phyloP scores from a whole-genome alignment of 2,888 invertebrate species.

The Plagiodera versicolora region DNA sequence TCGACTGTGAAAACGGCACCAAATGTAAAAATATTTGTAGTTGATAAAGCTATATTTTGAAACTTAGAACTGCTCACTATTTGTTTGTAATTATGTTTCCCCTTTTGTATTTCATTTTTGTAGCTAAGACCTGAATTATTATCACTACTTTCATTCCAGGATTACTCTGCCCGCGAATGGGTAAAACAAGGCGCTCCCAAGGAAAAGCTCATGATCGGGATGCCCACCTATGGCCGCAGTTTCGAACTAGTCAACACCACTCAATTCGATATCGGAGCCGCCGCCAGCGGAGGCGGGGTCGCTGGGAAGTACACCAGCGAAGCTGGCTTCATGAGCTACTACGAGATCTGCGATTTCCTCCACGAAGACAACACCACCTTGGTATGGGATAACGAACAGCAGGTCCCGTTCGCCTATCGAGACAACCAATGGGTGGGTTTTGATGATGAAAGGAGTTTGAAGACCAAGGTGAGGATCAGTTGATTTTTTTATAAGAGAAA shows the following conservation, averaged over 20 bases:
- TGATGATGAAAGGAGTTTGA: conserved; percentile 88
- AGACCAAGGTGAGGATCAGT: conserved; percentile 79
- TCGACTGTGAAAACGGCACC: no score
- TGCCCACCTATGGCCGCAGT: conserved; percentile 92
- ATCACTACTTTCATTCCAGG: conserved; percentile 55
- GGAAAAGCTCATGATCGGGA: conserved; percentile 91
- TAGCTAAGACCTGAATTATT: no score
- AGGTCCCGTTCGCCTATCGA: conserved; percentile 92
- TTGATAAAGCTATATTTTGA: no score
- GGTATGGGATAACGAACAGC: conserved; percentile 95
- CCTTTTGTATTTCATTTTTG: no score
- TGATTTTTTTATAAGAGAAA: no score
- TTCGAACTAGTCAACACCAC: conserved; percentile 85
- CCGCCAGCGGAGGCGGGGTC: conserved; percentile 84
- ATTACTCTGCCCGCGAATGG: conserved; percentile 90
- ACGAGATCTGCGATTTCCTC: conserved; percentile 92
- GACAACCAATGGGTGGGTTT: conserved; percentile 94
- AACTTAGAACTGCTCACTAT: no score
- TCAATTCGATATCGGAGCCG: conserved; percentile 90
- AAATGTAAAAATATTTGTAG: no score
- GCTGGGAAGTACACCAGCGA: conserved; percentile 89
- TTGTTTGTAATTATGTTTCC: no score
- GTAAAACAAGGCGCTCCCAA: conserved; percentile 90
- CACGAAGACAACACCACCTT: conserved; percentile 87
- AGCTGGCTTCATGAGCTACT: conserved; percentile 93